Percentiles rank a stretch among this genome's conserved stretches.
Conservation (phyloP, 2,888 invertebrate species). For the Bruchidius siliquastri region DNA sequence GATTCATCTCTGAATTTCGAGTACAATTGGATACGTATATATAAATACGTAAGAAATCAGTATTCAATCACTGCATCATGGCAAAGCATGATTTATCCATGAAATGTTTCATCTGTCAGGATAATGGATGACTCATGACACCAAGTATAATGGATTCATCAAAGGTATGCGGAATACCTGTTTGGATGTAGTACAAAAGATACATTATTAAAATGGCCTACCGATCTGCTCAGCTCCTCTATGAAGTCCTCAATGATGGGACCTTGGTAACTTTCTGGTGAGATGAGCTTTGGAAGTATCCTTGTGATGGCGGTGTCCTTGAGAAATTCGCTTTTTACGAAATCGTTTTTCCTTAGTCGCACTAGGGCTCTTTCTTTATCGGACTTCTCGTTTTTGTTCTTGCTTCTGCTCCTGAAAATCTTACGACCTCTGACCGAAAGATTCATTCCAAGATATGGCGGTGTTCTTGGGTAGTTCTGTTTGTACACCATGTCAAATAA, state of each 20-base stretch:
- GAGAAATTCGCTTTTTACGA: constrained; percentile 22
- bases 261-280: constrained; percentile 54
- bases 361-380: constrained; percentile 42
- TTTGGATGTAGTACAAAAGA: no score
- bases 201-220: not conserved
- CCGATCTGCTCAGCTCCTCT: constrained; percentile 58
- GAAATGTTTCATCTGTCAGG: no score
- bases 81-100: no score
- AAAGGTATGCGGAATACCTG: no score
- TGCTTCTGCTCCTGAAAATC: constrained; percentile 49
- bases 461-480: constrained; percentile 71
- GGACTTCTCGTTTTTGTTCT: constrained; percentile 26
- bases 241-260: constrained; percentile 67
- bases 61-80: no score
- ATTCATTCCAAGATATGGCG: constrained; percentile 74
- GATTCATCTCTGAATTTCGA: no score
- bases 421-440: constrained; percentile 64
- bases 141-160: no score
- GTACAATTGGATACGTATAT: no score
- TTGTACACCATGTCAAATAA: constrained; percentile 75
- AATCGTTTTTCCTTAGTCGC: constrained; percentile 32
- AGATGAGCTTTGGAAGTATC: constrained; percentile 36
- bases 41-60: no score
- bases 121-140: no score
- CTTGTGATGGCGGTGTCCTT: constrained; percentile 23